Percentiles rank a stretch among this genome's conserved stretches.
phyloP scores from a whole-genome alignment of 35 echinoderm and acorn worm species.

The Ophiothrix spiculata region DNA sequence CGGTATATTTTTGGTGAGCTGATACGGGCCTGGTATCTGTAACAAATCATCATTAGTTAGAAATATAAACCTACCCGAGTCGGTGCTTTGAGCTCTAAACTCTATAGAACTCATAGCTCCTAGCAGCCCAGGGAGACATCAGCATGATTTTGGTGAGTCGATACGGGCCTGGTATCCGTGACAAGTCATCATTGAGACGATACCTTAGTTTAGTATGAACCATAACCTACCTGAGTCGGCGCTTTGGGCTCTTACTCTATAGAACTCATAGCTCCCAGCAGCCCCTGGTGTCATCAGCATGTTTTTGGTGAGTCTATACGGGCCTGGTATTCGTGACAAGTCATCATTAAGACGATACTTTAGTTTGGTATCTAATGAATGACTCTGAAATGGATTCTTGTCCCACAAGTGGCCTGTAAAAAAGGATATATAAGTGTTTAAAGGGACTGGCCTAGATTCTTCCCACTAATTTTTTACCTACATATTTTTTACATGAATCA shows the following conservation, averaged over 20 bases:
- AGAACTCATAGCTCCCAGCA: conserved; percentile 68
- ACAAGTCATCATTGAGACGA: neutral
- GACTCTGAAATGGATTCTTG: conserved; percentile 90
- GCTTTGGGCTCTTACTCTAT: conserved; percentile 71
- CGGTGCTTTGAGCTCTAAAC: conserved; percentile 59
- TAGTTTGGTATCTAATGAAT: conserved; percentile 54
- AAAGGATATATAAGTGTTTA: too few species aligned
- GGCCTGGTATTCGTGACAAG: conserved; percentile 67
- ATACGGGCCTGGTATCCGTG: neutral
- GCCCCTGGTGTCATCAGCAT: conserved; percentile 83
- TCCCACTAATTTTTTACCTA: too few species aligned
- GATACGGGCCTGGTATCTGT: neutral
- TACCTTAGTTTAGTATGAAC: neutral
- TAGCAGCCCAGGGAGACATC: conserved; percentile 55
- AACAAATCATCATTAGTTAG: neutral
- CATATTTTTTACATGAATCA: too few species aligned
- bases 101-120: conserved; percentile 82
- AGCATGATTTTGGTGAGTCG: conserved; percentile 78
- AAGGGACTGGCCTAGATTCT: too few species aligned
- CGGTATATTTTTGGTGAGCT: conserved; percentile 74
- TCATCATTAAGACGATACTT: conserved; percentile 88
- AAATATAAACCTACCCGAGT: conserved; percentile 79
- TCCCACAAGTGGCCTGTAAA: conserved; percentile 87
- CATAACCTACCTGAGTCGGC: conserved; percentile 56
- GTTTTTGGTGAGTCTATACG: conserved; percentile 76